Base-by-base conservation (phyloP, 2,113 vertebrate species). In the Charadrius vociferus region DNA sequence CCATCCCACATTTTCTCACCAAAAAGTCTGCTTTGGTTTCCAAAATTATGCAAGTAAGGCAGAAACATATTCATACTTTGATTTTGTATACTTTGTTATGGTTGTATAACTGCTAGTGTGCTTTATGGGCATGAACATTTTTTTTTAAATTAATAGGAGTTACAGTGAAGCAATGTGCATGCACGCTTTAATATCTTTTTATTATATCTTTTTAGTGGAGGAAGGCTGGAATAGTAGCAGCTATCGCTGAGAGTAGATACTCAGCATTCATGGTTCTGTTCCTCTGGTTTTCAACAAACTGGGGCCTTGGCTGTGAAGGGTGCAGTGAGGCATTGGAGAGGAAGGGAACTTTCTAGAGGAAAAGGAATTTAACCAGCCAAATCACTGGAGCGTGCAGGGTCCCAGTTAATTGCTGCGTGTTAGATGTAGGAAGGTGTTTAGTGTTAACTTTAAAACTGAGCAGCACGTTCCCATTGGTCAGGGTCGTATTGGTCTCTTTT, bases 91-190 rank as follows among this genome's bases (percentile, higher is more conserved):
- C 22, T 86, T 68, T 56, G 47, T 41, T 77, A 7, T 22, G 37
- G 7, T 32, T 73, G 30, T 39, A 6, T 68, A 68, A 53, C 58
- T 89, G 32, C 32, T 77, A 20, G 59, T 0, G 0, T 1, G 4
- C 20, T 88, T 62, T 17, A 29, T 29, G 9, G 11, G 30, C 61
- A 12, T 79, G 29, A 8, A 13, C 67, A 4, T 56, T 37, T 43
- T 66, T 43, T 66, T 56, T 62, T 3, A 45, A 58, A 16, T 67
- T 23, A 52, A 4, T 59, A 30, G 34, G 30, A 30, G 79, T 49
- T 86, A 14, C 32, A 79, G 13, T 21, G n/a, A 74, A 71, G n/a
- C 61, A 58, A 5, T 16, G 11, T 65, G 17, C 39, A 7, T 14
- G 5, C 36, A 45, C 4, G 9, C 15, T 83, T 83, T 67, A 70